Evolutionary conservation across 2,113 vertebrate genomes (phyloP).

Genomic region (Oryzias curvinotus): DNA sequence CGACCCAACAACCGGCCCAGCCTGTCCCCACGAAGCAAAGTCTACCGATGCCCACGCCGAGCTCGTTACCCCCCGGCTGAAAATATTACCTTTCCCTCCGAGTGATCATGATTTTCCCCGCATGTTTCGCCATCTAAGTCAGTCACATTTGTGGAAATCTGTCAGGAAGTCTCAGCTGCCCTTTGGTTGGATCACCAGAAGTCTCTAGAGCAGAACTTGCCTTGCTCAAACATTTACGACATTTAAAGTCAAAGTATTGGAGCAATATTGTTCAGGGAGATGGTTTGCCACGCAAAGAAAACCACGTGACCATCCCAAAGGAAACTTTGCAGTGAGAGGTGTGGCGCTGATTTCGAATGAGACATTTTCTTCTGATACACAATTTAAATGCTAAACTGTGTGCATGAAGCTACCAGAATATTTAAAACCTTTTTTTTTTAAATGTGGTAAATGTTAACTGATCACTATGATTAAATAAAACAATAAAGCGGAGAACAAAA

Average conservation of each 20-base stretch:
- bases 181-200: constrained; percentile 21
- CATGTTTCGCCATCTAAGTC: constrained; percentile 42
- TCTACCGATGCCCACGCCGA: constrained; percentile 4
- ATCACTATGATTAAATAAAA: too few species aligned
- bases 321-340: background rate
- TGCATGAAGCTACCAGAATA: too few species aligned
- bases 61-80: constrained; percentile 25
- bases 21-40: constrained; percentile 49
- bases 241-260: constrained; percentile 5
- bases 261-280: background rate
- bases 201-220: constrained; percentile 1
- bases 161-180: constrained; percentile 17
- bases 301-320: constrained; percentile 14
- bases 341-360: constrained; percentile 4
- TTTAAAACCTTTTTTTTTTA: too few species aligned
- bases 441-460: too few species aligned
- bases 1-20: constrained; percentile 33
- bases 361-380: background rate
- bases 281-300: constrained; percentile 8
- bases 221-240: background rate
- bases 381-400: too few species aligned
- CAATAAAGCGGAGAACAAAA: too few species aligned
- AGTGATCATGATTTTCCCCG: constrained; percentile 33
- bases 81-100: constrained; percentile 20
- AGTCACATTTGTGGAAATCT: constrained; percentile 11